Evolutionary conservation across 37 sponge, comb jelly and placozoan genomes (phyloP).

Genomic region (Spongilla lacustris): DNA sequence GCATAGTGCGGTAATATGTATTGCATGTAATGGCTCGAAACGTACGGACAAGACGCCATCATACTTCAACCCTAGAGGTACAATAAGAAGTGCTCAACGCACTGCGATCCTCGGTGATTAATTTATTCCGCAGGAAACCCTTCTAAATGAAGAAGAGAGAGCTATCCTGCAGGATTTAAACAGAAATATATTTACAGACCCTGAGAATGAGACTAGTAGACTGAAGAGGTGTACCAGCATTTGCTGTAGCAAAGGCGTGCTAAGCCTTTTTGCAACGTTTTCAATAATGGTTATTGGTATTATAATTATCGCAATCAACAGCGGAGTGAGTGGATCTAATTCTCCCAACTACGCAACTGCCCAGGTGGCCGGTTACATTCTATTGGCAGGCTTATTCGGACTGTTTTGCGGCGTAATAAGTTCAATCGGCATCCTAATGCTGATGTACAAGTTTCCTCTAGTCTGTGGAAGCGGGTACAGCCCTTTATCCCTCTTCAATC

Average conservation of each 20-base stretch:
- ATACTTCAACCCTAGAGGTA: not conserved
- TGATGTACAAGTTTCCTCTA: conserved; percentile 76
- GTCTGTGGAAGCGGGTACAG: conserved; percentile 70
- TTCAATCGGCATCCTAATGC: conserved; percentile 53
- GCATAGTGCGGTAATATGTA: not conserved
- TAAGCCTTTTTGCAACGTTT: conserved; percentile 34
- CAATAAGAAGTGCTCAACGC: not conserved
- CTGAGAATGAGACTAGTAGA: not conserved
- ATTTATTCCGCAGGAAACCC: conserved; percentile 17
- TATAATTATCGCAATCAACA: conserved; percentile 20
- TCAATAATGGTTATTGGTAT: conserved; percentile 35
- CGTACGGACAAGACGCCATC: not conserved
- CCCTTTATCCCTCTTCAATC: too few relatives aligned
- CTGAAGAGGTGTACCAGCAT: not conserved
- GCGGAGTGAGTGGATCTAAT: not conserved
- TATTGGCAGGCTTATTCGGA: conserved; percentile 79
- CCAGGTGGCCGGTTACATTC: conserved; percentile 42
- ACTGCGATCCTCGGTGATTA: not conserved
- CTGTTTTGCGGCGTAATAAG: conserved; percentile 72
- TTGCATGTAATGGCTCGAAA: not conserved
- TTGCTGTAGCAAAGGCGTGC: conserved; percentile 25
- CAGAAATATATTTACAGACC: conserved; percentile 1
- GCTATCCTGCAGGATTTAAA: conserved; percentile 48
- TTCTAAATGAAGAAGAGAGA: conserved; percentile 63
- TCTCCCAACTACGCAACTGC: not conserved